Conservation (phyloP, 2,888 invertebrate species). For the Acleris sparsana region DNA sequence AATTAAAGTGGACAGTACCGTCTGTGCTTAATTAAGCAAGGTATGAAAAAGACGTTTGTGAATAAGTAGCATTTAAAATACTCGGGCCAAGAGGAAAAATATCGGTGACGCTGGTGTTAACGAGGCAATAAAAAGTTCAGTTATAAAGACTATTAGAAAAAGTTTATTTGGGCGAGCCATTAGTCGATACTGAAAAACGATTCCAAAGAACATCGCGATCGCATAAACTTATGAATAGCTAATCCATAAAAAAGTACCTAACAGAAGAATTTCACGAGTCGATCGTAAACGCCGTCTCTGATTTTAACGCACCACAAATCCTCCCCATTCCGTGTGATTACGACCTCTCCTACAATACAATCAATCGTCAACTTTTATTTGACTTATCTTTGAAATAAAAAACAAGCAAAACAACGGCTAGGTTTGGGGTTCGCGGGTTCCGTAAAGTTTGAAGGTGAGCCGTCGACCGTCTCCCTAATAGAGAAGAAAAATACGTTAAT, state of each 20-base stretch:
- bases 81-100: too few relatives aligned
- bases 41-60: too few relatives aligned
- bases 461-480: constrained; percentile 78
- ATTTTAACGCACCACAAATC: constrained; percentile 63
- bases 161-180: constrained; percentile 1
- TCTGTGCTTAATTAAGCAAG: background rate
- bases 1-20: constrained; percentile 7
- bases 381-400: constrained; percentile 75
- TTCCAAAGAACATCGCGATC: constrained; percentile 23
- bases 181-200: constrained; percentile 14
- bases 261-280: constrained; percentile 33
- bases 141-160: constrained; percentile 9
- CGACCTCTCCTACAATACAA: constrained; percentile 70
- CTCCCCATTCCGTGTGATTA: constrained; percentile 62
- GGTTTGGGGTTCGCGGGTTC: constrained; percentile 66
- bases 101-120: background rate
- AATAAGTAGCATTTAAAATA: too few relatives aligned
- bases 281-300: constrained; percentile 58
- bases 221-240: constrained; percentile 36
- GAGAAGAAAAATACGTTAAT: constrained; percentile 84
- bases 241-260: constrained; percentile 36
- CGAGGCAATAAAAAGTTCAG: background rate
- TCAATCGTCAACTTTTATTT: constrained; percentile 83
- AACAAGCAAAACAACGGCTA: constrained; percentile 71
- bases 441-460: constrained; percentile 79